Evolutionary conservation across 2,888 invertebrate genomes (phyloP), one percentile per base, ranked within the genome.

Genomic region (Rosalia funebris): DNA sequence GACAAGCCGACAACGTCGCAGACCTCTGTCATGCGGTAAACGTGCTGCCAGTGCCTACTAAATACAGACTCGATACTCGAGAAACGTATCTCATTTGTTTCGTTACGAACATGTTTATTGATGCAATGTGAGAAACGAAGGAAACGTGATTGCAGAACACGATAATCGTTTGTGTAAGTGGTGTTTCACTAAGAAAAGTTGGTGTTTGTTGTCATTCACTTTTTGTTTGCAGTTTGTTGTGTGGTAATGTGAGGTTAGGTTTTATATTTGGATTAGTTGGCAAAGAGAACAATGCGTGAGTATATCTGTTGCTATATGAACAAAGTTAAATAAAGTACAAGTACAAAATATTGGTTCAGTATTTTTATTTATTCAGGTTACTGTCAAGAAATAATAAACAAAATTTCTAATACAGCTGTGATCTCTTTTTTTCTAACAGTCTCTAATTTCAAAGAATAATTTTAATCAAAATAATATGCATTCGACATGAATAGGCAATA

Each of bases 21-120:
- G 14, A 15, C 50, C 39, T 53, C 54, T 54, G 60, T 64, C 66
- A 63, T 57, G 60, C 56, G 57, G 41, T 52, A 48, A 57, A 54
- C 46, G 53, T 53, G 53, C 17, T 41, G 4, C 15, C 32, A 31
- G 37, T 15, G 14, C 39, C 58, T 44, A 47, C 46, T 47, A 54
- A 42, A 48, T 19, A 60, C 54, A 42, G 47, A 41, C 53, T 34
- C 31, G 42, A 47, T 54, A 42, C 16, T 25, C 41, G 47, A 42
- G 44, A 34, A 46, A 47, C 53, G 34, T 36, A 46, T 39, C 32
- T 41, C 32, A 32, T 53, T 53, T 41, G 42, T 31, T 53, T 41
- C 20, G 20, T 36, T 37, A 37, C 45, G 36, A 37, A 20, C 16
- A 47, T 54, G 25, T 48, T 45, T 46, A 58, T 53, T 44, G 44